Evolutionary conservation across 2,113 vertebrate genomes (phyloP), one percentile per base, ranked within the genome.

Genomic region (Dasyurus viverrinus): DNA sequence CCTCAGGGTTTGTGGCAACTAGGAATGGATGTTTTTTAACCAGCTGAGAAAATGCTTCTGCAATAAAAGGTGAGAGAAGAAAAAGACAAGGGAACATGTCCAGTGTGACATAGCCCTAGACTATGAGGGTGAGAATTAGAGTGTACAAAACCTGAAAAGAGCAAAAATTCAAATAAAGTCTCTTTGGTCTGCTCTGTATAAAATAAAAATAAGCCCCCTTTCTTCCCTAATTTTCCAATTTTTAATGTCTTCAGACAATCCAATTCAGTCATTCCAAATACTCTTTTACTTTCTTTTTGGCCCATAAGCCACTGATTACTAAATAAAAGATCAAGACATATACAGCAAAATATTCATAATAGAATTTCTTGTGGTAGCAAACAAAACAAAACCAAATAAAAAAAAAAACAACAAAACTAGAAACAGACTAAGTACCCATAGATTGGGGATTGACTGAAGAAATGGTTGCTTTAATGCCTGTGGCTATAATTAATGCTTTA

Each of bases 41-140:
- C 12, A 12, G 19, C 24, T 53, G 24, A 96, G 93, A 92, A 93
- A 48, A 92, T 91, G 92, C 46, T 95, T 92, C 57, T 95, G 95
- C 96, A 89, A 93, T 76, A 93, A 30, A 89, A 16, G 26, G 12
- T 1, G 5, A 60, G 11, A 27, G 90, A 48, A 25, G 23, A 53
- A 50, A 24, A 24, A 26, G 54, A 24, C 92, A 52, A 8, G 22
- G 48, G n/a, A 24, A 48, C 1, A 26, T 26, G 48, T 16, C 26
- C 68, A 0, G 27, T 52, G 48, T 30, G 90, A 48, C 0, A 0
- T 0, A 26, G 30, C 48, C 25, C 9, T 47, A 19, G 19, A 3
- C 5, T 4, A 89, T 24, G 46, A 14, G 8, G 3, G 46, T 0
- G 11, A 2, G 48, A 46, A 19, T 42, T 2, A 84, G n/a, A 84